These are phyloP conservation scores for Globia sparganii DNA, from an alignment of 2,888 invertebrate genomes.

Conservation along the genomic window DNA sequence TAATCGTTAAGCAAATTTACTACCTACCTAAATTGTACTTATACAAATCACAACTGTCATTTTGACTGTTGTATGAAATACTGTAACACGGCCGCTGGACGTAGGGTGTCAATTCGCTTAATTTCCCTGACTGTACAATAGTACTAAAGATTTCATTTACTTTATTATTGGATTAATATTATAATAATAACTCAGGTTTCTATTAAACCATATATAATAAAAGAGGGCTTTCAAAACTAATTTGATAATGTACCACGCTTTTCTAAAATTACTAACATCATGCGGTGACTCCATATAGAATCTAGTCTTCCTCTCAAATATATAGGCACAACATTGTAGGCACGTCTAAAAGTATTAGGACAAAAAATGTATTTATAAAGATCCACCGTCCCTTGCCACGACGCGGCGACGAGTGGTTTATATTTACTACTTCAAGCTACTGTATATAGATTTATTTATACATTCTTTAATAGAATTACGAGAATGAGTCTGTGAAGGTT, in stretches of 20 bases:
- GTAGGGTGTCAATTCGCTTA: not conserved
- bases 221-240: not conserved
- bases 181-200: not conserved
- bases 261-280: not conserved
- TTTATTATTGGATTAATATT: not conserved
- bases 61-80: not conserved
- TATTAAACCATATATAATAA: not conserved
- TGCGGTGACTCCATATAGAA: not conserved
- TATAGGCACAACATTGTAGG: too few species aligned
- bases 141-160: not conserved
- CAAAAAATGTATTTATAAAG: conserved; percentile 3
- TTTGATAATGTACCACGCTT: not conserved
- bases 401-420: not conserved
- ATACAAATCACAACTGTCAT: not conserved
- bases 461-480: not conserved
- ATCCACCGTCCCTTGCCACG: not conserved
- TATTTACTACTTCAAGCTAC: not conserved
- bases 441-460: not conserved
- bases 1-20: not conserved
- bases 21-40: not conserved
- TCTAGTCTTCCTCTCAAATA: not conserved
- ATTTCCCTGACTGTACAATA: not conserved
- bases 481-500: not conserved
- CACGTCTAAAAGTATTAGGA: conserved; percentile 4
- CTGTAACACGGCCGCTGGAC: not conserved